Evolutionary conservation across 2,113 vertebrate genomes (phyloP), one percentile per base, ranked within the genome.

Genomic region (Sceloporus tristichus): DNA sequence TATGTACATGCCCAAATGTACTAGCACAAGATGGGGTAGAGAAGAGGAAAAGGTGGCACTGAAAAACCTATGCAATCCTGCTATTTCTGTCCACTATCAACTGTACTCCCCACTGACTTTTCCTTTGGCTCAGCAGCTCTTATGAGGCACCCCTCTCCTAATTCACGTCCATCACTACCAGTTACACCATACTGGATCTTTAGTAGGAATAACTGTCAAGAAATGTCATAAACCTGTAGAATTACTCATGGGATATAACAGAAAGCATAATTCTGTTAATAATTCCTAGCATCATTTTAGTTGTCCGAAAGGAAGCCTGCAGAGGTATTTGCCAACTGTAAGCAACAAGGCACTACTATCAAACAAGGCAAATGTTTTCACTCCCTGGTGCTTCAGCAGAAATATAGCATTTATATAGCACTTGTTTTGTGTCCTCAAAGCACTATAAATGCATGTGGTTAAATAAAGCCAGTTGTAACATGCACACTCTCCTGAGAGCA

Each of bases 331-430:
- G 90, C 62, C 19, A 91, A 40, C 86, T 91, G 82, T 75, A 77
- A 42, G 54, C 21, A 75, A 68, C 9, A 3, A 34, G 88, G 74
- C 84, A 25, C 53, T 38, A n/a, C 25, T 19, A 90, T 84, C 93
- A 77, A 65, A 74, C 85, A 59, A 79, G 25, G 42, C 89, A 88
- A 93, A 83, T 85, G 88, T 82, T 90, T 91, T 77, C 78, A 87
- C 73, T 87, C 27, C 23, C 79, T 80, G 42, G 11, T 71, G 86
- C 9, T n/a, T 14, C 42, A 84, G 29, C 66, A 40, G 14, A 84
- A 19, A 19, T 40, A 16, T 56, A 38, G 18, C 34, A 21, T 38
- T 59, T 74, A 74, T 59, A 38, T 74, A 75, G 10, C 70, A 56
- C 21, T 85, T n/a, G 59, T 25, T 25, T 19, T 56, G 13, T 56